Conservation (phyloP, 2,113 vertebrate species). For the Pseudorasbora parva region DNA sequence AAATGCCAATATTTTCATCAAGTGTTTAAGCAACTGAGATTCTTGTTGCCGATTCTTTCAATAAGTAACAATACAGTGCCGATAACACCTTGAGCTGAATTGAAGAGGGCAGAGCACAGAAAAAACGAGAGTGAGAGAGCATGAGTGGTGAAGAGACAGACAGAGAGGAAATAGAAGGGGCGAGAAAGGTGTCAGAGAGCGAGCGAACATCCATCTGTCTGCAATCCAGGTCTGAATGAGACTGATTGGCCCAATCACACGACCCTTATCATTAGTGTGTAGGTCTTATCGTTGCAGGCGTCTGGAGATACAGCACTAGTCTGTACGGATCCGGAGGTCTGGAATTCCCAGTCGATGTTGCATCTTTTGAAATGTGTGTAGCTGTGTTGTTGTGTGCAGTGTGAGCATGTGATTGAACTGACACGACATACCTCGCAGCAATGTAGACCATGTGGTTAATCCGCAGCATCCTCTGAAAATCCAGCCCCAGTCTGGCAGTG, state of each 20-base stretch:
- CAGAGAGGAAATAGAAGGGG: constrained; percentile 9
- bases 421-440: constrained; percentile 84
- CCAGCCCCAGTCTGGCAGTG: constrained; percentile 83
- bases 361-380: neutral
- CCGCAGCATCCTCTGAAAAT: constrained; percentile 90
- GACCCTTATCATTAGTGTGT: constrained; percentile 34
- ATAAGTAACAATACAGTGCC: constrained; percentile 11
- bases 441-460: constrained; percentile 89
- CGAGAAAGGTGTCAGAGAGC: constrained; percentile 10
- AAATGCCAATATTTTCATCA: constrained; percentile 9
- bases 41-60: neutral
- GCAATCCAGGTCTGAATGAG: constrained; percentile 50
- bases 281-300: constrained; percentile 17
- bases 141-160: neutral
- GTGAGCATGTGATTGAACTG: constrained; percentile 21
- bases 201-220: constrained; percentile 25
- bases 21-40: neutral
- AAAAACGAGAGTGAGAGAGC: neutral
- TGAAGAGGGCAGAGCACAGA: constrained; percentile 18
- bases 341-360: constrained; percentile 16
- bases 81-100: constrained; percentile 10
- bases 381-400: neutral
- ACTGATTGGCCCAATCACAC: constrained; percentile 58
- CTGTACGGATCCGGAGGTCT: constrained; percentile 15
- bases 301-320: neutral